Evolutionary conservation across 2,888 invertebrate genomes (phyloP).

Genomic region (Cheilosia grossa): DNA sequence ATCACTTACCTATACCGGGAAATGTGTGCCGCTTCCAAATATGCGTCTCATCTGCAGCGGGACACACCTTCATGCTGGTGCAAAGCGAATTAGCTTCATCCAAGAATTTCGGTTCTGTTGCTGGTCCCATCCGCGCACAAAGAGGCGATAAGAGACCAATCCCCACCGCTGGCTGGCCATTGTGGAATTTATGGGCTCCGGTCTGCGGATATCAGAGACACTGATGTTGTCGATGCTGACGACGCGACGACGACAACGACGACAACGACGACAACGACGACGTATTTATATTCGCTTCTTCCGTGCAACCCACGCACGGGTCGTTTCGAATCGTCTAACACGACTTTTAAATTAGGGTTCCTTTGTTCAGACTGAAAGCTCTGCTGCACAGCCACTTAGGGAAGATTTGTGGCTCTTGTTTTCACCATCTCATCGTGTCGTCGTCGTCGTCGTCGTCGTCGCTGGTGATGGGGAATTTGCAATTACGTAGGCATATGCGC

Average conservation of each 20-base stretch:
- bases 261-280: slow-evolving; percentile 43
- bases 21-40: slow-evolving; percentile 48
- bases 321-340: slow-evolving; percentile 73
- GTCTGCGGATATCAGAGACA: slow-evolving; percentile 68
- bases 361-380: slow-evolving; percentile 71
- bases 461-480: slow-evolving; percentile 58
- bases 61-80: slow-evolving; percentile 65
- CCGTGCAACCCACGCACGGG: slow-evolving; percentile 71
- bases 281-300: slow-evolving; percentile 72
- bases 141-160: slow-evolving; percentile 62
- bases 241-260: slow-evolving; percentile 59
- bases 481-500: slow-evolving; percentile 73
- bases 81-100: slow-evolving; percentile 53
- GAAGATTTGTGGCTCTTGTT: slow-evolving; percentile 70
- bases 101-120: slow-evolving; percentile 15
- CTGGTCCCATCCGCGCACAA: background rate
- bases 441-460: background rate
- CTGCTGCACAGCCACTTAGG: slow-evolving; percentile 62
- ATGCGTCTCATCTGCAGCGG: slow-evolving; percentile 26
- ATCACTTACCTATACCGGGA: slow-evolving; percentile 52
- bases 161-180: slow-evolving; percentile 13
- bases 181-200: slow-evolving; percentile 66
- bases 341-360: slow-evolving; percentile 75
- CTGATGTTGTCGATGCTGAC: slow-evolving; percentile 75
- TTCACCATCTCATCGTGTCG: slow-evolving; percentile 19